Base-by-base conservation (phyloP, 53 echinoderm and acorn worm genomes). In the Actinopyga echinites region DNA sequence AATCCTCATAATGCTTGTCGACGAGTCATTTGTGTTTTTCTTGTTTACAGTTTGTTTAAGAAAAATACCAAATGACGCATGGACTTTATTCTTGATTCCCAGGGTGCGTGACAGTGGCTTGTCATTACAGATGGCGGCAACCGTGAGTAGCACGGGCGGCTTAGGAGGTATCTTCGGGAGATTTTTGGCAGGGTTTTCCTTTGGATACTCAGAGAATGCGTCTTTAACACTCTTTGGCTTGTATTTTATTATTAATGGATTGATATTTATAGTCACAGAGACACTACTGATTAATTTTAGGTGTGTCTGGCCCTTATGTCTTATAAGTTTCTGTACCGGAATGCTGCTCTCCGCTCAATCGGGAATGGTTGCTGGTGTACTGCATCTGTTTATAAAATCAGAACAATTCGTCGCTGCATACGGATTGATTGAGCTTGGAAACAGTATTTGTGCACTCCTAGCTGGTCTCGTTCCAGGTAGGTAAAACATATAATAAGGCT, bases 321-420 rank as follows among this genome's bases (percentile, higher is more conserved):
- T 43, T 22, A 12, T 32, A 56, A 58, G 57, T 19, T 57, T 79
- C 23, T 31, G 24, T 33, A 79, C 32, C 20, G 79, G 79, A 1
- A 2, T 33, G 58, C 30, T 58, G 30, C 36, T 79, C 7, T 56
- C 57, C 31, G 79, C 79, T 30, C 79, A 79, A 34, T 79, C 79
- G 8, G 79, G 79, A 30, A 79, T 79, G 79, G 23, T 31, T 8
- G 57, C 58, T 6, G 79, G 79, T 29, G 23, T 79, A 13, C 79
- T 79, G 9, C 79, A 79, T 21, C 28, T 57, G 1, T 31, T 79
- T 15, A 57, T 79, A 31, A 20, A 57, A 17, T 12, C 35, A 1
- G 58, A 79, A 4, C 15, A 56, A 28, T 79, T 30, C 32, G 31
- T 56, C 19, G 22, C 28, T 21, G 79, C 79, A 10, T 79, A 32